Base-by-base conservation (phyloP, 2,113 vertebrate genomes). In the Gnathonemus echidnorhynchus region DNA sequence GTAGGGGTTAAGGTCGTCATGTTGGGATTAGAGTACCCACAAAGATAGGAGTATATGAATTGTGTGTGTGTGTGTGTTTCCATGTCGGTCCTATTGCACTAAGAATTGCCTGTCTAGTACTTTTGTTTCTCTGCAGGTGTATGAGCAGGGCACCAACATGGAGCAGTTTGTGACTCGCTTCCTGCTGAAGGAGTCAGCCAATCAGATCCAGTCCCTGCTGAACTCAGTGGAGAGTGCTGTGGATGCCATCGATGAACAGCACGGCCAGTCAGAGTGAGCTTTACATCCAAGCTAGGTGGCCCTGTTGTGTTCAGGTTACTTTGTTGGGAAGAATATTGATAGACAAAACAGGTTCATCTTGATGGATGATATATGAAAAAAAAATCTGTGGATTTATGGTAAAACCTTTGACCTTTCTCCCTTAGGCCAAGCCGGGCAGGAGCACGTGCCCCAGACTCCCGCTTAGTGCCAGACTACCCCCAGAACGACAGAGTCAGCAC, bases 81-180 rank as follows among this genome's bases (percentile, higher is more conserved):
- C 24, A 6, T 84, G 5, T 46, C 39, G 2, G 3, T 46, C 39
- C 45, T 24, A 85, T 48, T 39, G 15, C 70, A 77, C 66, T 74
- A 17, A 42, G 74, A 39, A 80, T 45, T 2, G 21, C 6, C 19
- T 21, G 42, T 42, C 17, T 45, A 8, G 7, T 84, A 19, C 42
- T 84, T 46, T 48, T 39, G 4, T 24, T 0, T 48, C 2, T 0
- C 80, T 5, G 66, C 95, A 99, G 98, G 98, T 99, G 7, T 99
- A 99, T 0, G 98, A 99, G 94, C 96, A 96, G 0, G 98, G 98
- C 90, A 98, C 95, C 94, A 97, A 97, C 0, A 96, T 99, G 96
- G 98, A 99, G 93, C 98, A 98, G 95, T 99, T 99, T 66, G 98
- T 99, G 93, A 98, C 98, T 1, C 98, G 98, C 56, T 99, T 99